Base-by-base conservation (phyloP, 2,888 invertebrate genomes). In the Dryadula phaetusa region DNA sequence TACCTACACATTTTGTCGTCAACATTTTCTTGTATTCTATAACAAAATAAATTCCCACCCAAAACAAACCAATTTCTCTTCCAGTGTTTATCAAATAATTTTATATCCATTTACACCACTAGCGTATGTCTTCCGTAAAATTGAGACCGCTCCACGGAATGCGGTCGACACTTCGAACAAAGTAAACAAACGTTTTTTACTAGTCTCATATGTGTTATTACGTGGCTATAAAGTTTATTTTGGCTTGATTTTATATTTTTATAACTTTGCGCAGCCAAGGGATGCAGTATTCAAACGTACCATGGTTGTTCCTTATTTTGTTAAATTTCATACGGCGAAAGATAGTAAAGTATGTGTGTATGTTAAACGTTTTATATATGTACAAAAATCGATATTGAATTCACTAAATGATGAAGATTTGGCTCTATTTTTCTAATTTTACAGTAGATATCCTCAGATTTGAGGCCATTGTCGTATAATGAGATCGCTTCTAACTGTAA, bases 81-180 rank as follows among this genome's bases (percentile, higher is more conserved):
- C 34, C 52, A 62, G 52, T 49, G 32, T 53, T 42, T 25, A 58
- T 64, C 44, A 25, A 63, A 62, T 60, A 64, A 66, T 74, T 70
- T 75, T 76, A 71, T 70, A 75, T 71, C 65, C 68, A 73, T 76
- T 74, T 74, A 76, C 71, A 76, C 78, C 75, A 74, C 73, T 76
- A 80, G 78, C 79, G 79, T 79, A 82, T 79, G 77, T 82, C 81
- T 79, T 66, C 62, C 69, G 69, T 69, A 81, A 86, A 87, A 87
- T 86, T 85, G 84, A 84, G 82, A 82, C 80, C 79, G 75, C 79
- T 78, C 74, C 73, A 78, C 76, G 79, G 76, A 83, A 85, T 85
- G 83, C 81, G 77, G 76, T 75, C 77, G 66, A 69, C 66, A 60
- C 56, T 63, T 69, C 60, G 46, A 53, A 62, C 66, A 53, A 66